These are phyloP conservation scores for Lutraria rhynchaena DNA, from an alignment of 1,140 invertebrate genomes.

Conservation along the genomic window DNA sequence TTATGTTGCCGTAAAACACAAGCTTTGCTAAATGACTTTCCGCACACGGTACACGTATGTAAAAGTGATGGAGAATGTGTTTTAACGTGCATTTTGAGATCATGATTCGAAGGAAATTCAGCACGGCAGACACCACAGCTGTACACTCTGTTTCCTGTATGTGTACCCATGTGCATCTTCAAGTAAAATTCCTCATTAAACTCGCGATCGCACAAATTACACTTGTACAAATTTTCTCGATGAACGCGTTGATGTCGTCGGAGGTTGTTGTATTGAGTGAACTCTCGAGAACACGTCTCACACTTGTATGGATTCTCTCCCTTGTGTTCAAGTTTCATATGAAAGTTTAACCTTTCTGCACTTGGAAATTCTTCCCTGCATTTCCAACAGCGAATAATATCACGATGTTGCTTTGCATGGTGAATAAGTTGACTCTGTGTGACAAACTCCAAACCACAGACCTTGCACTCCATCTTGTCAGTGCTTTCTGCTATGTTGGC, in stretches of 20 bases:
- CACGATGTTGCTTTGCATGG: constrained; percentile 9
- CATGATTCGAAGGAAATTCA: constrained; percentile 56
- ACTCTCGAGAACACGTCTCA: constrained; percentile 94
- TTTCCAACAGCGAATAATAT: constrained; percentile 25
- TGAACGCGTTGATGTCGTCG: constrained; percentile 91
- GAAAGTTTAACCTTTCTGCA: constrained; percentile 60
- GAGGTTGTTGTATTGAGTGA: constrained; percentile 94
- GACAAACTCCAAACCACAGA: constrained; percentile 4
- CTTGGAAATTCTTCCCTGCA: constrained; percentile 48
- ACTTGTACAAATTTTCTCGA: constrained; percentile 90
- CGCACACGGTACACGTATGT: constrained; percentile 66
- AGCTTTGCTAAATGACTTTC: constrained; percentile 67
- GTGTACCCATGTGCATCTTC: constrained; percentile 67
- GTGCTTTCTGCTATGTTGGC: neutral
- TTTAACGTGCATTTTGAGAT: constrained; percentile 66
- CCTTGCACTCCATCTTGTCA: neutral
- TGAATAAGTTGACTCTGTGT: neutral
- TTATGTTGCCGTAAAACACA: constrained; percentile 67
- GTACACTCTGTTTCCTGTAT: constrained; percentile 67
- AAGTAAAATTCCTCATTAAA: constrained; percentile 69
- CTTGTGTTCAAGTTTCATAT: constrained; percentile 70
- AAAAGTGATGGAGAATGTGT: constrained; percentile 64
- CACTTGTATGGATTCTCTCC: constrained; percentile 77
- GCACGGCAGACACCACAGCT: constrained; percentile 66
- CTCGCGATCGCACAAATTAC: constrained; percentile 87